A percentile compares a stretch with the other conserved stretches of the same genome.
Evolutionary conservation across 2,113 vertebrate genomes (phyloP).

Genomic region (Psammodynastes pulverulentus): DNA sequence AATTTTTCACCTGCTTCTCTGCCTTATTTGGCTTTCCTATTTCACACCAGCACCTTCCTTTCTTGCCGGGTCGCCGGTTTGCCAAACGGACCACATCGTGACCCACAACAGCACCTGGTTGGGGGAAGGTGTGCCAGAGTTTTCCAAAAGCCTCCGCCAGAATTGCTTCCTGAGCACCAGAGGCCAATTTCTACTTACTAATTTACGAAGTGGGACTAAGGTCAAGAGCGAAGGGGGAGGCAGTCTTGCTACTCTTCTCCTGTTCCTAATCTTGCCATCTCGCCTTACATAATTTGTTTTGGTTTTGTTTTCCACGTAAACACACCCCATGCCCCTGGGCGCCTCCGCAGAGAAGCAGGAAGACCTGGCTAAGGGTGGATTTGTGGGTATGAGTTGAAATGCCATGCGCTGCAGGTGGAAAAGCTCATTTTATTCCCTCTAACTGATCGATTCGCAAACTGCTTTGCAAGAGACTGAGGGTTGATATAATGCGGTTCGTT

Average conservation of each 20-base stretch:
- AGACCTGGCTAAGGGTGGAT: neutral
- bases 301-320: too few relatives aligned
- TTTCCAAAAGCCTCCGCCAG: neutral
- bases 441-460: neutral
- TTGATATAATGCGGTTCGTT: neutral
- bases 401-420: neutral
- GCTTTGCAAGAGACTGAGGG: neutral
- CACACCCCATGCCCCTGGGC: neutral
- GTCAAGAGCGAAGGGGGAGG: too few relatives aligned
- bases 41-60: neutral
- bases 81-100: too few relatives aligned
- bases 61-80: neutral
- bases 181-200: neutral
- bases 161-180: neutral
- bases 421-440: neutral
- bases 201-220: neutral
- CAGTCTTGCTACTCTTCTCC: neutral
- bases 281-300: neutral
- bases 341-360: neutral
- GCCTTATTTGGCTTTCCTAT: neutral
- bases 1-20: neutral
- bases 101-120: neutral
- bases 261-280: conserved; percentile 6
- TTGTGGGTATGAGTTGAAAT: neutral
- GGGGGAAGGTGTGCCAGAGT: fast-evolving